Conservation (phyloP, 1,140 invertebrate genomes). For the Octopus bimaculoides region DNA sequence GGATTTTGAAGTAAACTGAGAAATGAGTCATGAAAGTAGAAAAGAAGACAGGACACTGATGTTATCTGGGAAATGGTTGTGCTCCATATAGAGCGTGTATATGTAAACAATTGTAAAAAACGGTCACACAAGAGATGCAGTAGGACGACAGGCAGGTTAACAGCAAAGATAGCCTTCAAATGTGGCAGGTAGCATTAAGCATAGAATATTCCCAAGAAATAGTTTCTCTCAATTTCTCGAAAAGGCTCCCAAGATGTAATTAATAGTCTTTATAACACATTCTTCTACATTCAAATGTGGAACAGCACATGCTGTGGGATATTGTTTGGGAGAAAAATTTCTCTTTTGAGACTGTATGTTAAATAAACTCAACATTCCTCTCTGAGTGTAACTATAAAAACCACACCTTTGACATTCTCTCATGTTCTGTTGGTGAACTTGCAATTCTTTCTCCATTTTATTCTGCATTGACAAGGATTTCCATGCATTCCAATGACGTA, state of each 20-base stretch:
- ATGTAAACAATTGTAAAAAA: too few species aligned
- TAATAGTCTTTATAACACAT: background rate
- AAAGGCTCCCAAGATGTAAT: background rate
- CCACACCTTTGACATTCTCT: background rate
- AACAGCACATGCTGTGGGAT: background rate
- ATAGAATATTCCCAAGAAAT: background rate
- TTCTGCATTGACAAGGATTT: slow-evolving; percentile 23
- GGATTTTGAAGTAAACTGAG: too few species aligned
- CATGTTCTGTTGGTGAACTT: background rate
- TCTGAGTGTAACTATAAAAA: background rate
- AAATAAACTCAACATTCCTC: background rate
- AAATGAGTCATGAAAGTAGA: too few species aligned
- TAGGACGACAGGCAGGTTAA: too few species aligned
- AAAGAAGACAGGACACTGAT: too few species aligned
- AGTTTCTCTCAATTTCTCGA: background rate
- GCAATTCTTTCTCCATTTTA: slow-evolving; percentile 4
- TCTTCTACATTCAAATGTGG: background rate
- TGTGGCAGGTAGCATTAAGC: too few species aligned
- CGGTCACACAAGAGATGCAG: too few species aligned
- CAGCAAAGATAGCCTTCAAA: too few species aligned
- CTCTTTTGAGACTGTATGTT: background rate
- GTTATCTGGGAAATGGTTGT: too few species aligned
- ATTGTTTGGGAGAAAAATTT: background rate
- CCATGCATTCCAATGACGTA: slow-evolving; percentile 52
- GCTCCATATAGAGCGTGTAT: too few species aligned